Conservation (phyloP, 2,797 vertebrate genomes). For the Megaceryle alcyon region DNA sequence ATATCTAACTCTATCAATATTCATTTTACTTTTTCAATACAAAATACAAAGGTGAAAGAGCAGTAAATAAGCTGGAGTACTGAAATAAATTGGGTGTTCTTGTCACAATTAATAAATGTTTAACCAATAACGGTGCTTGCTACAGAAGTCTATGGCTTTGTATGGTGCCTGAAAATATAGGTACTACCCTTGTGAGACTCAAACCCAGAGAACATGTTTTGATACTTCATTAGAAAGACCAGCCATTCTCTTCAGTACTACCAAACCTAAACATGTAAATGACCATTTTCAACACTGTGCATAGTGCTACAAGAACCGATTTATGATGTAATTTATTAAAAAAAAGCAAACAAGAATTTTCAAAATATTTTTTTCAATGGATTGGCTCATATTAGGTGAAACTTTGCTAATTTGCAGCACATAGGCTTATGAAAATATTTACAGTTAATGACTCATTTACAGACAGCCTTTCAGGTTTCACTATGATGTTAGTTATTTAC, state of each 20-base stretch:
- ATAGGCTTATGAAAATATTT: neutral
- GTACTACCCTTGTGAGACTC: conserved; percentile 51
- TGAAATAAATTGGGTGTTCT: conserved; percentile 84
- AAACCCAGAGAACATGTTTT: neutral
- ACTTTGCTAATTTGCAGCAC: neutral
- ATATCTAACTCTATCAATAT: conserved; percentile 86
- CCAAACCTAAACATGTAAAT: neutral
- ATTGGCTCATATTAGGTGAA: neutral
- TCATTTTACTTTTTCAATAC: conserved; percentile 85
- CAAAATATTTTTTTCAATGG: neutral
- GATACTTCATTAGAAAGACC: neutral
- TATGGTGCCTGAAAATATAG: conserved; percentile 32
- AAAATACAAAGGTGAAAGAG: conserved; percentile 85
- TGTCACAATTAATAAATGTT: conserved; percentile 86
- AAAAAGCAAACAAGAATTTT: neutral
- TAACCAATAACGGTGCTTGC: conserved; percentile 72
- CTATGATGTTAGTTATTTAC: neutral
- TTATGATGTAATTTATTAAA: neutral
- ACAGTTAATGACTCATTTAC: neutral
- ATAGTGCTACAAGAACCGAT: neutral
- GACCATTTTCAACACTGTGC: neutral
- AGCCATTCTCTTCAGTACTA: neutral
- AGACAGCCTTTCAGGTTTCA: neutral
- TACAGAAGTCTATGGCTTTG: conserved; percentile 56
- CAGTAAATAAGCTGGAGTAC: conserved; percentile 81